Percentiles rank a stretch among this genome's conserved stretches.
phyloP scores from a whole-genome alignment of 2,113 vertebrate species.

The Anarhynchus alexandrinus region DNA sequence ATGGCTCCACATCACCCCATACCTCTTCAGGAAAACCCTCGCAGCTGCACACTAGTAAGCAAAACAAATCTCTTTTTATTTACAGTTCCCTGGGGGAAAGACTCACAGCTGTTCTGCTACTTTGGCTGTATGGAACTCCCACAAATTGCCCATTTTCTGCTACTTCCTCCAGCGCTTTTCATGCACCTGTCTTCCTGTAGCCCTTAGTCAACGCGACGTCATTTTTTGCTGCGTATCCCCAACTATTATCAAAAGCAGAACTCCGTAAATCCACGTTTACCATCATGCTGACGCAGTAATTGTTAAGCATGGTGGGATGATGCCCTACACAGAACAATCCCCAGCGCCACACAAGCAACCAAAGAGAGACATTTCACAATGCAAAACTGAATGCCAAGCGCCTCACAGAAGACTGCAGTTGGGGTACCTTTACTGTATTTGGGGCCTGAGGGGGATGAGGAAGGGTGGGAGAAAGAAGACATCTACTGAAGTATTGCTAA shows the following conservation, averaged over 20 bases:
- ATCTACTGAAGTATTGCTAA: neutral
- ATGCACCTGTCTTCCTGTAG: neutral
- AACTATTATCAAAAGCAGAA: neutral
- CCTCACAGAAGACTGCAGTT: neutral
- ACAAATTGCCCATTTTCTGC: neutral
- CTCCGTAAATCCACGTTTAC: rapidly evolving
- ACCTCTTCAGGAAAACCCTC: neutral
- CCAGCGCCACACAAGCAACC: neutral
- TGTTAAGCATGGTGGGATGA: neutral
- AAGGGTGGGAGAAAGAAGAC: neutral
- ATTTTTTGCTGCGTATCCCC: neutral
- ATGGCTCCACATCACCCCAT: neutral
- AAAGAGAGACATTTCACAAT: neutral
- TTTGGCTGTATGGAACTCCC: neutral
- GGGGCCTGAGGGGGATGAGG: neutral
- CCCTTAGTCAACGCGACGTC: neutral
- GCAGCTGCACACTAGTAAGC: neutral
- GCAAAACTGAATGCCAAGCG: neutral
- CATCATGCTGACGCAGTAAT: rapidly evolving
- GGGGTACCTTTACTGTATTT: neutral
- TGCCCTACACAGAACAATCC: neutral
- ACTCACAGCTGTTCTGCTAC: neutral
- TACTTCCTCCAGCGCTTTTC: rapidly evolving
- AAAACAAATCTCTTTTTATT: neutral
- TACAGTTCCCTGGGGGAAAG: neutral